Evolutionary conservation across 2,113 vertebrate genomes (phyloP).

Genomic region (Cyphomyrus discorhynchus): DNA sequence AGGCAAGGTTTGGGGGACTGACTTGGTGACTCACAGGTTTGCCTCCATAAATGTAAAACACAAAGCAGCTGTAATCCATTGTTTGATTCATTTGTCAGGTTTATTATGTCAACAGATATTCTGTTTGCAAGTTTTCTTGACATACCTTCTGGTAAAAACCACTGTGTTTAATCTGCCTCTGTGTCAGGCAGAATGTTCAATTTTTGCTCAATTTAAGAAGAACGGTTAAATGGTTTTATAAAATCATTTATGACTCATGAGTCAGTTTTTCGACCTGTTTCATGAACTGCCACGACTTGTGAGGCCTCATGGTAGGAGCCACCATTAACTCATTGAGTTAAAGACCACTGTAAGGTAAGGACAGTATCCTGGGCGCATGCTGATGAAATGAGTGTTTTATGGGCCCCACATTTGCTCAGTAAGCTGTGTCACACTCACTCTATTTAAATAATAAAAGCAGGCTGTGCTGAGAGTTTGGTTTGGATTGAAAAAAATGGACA

Average conservation of each 20-base stretch:
- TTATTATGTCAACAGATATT: background rate
- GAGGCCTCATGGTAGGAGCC: background rate
- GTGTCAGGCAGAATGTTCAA: background rate
- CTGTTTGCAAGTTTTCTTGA: background rate
- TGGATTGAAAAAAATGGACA: background rate
- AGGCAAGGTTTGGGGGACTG: background rate
- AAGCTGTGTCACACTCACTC: background rate
- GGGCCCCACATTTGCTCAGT: background rate
- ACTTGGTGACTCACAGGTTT: background rate
- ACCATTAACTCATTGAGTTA: background rate
- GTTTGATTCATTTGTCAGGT: background rate
- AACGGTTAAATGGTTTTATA: background rate
- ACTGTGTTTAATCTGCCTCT: background rate
- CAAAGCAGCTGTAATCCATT: background rate
- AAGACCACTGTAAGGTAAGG: background rate
- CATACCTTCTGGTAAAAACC: background rate
- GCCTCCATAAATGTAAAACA: background rate
- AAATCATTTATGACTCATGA: background rate
- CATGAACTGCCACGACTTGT: background rate
- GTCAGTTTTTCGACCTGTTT: background rate
- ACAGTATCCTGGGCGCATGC: background rate
- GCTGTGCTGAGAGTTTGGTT: background rate
- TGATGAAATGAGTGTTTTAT: background rate
- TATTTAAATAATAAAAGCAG: background rate
- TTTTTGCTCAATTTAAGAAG: background rate